A percentile compares a stretch with the other conserved stretches of the same genome.
phyloP scores from a whole-genome alignment of 2,797 vertebrate genomes.

The Poeciliopsis turneri region DNA sequence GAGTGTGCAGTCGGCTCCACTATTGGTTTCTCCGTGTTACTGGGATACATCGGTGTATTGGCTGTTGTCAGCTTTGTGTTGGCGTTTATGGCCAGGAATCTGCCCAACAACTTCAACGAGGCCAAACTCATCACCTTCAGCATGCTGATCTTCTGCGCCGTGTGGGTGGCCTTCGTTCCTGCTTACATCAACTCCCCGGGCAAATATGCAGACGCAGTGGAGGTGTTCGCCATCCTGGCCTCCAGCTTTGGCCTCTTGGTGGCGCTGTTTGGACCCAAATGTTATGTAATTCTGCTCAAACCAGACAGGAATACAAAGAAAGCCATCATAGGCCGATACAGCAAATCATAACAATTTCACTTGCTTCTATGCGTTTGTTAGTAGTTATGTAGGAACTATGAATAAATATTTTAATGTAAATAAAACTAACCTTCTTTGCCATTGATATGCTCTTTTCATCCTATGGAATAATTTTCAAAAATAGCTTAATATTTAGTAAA shows the following conservation, averaged over 20 bases:
- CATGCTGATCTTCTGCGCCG: conserved; percentile 76
- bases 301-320: conserved; percentile 74
- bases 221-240: conserved; percentile 77
- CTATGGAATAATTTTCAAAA: neutral
- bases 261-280: conserved; percentile 74
- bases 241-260: conserved; percentile 71
- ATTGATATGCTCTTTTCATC: neutral
- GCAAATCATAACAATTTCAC: neutral
- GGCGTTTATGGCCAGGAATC: conserved; percentile 73
- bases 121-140: conserved; percentile 77
- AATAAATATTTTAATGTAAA: neutral
- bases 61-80: conserved; percentile 67
- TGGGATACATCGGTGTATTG: conserved; percentile 73
- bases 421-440: neutral
- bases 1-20: conserved; percentile 71
- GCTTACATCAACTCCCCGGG: conserved; percentile 76
- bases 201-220: conserved; percentile 75
- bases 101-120: conserved; percentile 76
- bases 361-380: neutral
- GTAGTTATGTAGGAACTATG: neutral
- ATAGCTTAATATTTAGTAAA: neutral
- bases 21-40: conserved; percentile 59
- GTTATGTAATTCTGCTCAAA: conserved; percentile 62
- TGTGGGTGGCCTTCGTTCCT: conserved; percentile 73
- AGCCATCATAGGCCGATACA: conserved; percentile 52